Base-by-base conservation (phyloP, 37 sponge, comb jelly and placozoan genomes). In the Hormiphora californensis region DNA sequence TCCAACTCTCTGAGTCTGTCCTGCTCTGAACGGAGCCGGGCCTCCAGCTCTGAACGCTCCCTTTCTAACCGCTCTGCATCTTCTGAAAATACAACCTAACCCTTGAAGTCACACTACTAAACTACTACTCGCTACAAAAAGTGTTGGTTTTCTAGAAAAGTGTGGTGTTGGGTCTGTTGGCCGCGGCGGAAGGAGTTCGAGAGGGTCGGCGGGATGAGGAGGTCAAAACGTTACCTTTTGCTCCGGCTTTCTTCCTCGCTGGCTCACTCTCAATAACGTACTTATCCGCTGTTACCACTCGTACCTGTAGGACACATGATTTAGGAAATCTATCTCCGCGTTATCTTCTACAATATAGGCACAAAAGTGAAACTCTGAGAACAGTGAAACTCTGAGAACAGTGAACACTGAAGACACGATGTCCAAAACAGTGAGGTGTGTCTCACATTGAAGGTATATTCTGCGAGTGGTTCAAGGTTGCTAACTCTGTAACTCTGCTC, bases 251-350 rank as follows among this genome's bases (percentile, higher is more conserved):
- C 35, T 73, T 73, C 81, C 43, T 73, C 28, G 81, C 81, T 27
- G 81, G 81, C 22, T 73, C 81, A 28, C 81, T 73, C 44, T 73
- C 81, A n/a, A 73, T 40, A 43, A 73, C 81, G 81, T 73, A 73
- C 36, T 28, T 28, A 7, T 73, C 81, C 0, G 81, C 81, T 8
- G 81, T 73, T 0, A 73, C 81, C 44, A 73, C 81, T 17, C 81
- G 9, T 19, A 73, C 35, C 81, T 73, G 44, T 22, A 40, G n/a
- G n/a, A n/a, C n/a, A n/a, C n/a, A n/a, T n/a, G n/a, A n/a, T n/a
- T n/a, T n/a, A n/a, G n/a, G n/a, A n/a, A n/a, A n/a, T n/a, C n/a
- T n/a, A n/a, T n/a, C n/a, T n/a, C n/a, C n/a, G n/a, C n/a, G n/a
- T n/a, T n/a, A n/a, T n/a, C n/a, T n/a, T n/a, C n/a, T n/a, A n/a